phyloP scores from a whole-genome alignment of 2,888 invertebrate genomes.

The Maniola hyperantus region DNA sequence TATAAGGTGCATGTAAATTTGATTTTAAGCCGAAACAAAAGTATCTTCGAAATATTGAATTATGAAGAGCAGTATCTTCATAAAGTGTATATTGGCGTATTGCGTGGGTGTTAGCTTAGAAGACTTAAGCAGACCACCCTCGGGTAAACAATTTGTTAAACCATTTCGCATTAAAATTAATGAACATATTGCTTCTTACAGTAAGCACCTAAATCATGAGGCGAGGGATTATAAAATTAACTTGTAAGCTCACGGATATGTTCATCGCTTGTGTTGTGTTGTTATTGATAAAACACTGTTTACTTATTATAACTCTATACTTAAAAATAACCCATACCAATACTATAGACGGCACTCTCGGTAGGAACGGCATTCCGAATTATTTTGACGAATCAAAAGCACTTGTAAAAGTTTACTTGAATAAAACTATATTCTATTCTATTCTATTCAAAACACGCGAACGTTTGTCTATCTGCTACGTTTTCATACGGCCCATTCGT shows the following conservation, averaged over 20 bases:
- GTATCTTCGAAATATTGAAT: conserved; percentile 13
- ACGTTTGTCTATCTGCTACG: no score
- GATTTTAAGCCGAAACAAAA: conserved; percentile 5
- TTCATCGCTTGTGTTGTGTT: conserved; percentile 15
- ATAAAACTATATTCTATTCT: no score
- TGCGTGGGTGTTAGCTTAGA: conserved; percentile 23
- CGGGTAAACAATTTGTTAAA: conserved; percentile 30
- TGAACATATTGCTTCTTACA: conserved; percentile 25
- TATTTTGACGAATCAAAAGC: no score
- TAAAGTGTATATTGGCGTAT: conserved; percentile 17
- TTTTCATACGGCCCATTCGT: no score
- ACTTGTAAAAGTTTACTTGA: no score
- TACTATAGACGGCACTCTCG: no score
- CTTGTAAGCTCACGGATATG: conserved; percentile 32
- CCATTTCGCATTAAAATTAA: conserved; percentile 35
- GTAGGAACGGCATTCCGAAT: no score
- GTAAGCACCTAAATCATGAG: conserved; percentile 7
- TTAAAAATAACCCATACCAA: no score
- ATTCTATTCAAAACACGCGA: no score
- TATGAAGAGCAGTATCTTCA: conserved; percentile 18
- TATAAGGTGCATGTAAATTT: neutral
- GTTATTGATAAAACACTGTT: no score
- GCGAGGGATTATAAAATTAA: conserved; percentile 29
- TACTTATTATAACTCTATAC: no score
- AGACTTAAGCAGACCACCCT: conserved; percentile 32